Base-by-base conservation (phyloP, 2,888 invertebrate genomes). In the Cyrtodaria siliqua region DNA sequence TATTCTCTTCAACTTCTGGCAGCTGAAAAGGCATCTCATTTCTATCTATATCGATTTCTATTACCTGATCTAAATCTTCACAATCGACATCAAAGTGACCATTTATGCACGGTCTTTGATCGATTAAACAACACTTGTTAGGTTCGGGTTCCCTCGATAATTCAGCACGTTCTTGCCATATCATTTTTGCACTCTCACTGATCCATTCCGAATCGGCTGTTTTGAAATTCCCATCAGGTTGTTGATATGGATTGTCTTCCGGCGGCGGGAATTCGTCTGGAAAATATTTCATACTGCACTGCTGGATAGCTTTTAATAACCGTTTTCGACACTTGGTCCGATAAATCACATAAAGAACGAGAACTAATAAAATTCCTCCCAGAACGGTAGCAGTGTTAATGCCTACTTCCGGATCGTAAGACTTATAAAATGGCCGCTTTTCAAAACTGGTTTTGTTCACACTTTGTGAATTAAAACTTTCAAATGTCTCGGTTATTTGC, bases 331-430 rank as follows among this genome's bases (percentile, higher is more conserved):
- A 84, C 79, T 86, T 86, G 9, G 86, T 86, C 16, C 76, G 55
- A 33, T 76, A 76, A 27, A 71, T 57, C 16, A 88, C 80, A 69
- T 87, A 88, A 8, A 88, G 47, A 2, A 88, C 85, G 3, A 88
- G 76, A 50, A 86, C 63, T 4, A 83, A 75, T 29, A 88, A 76
- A 60, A 87, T 84, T 24, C 87, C 87, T 4, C 88, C 88, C 1
- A 88, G 76, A 24, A 87, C 83, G 12, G 84, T 72, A 8, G 87
- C 88, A 2, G 85, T 88, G 64, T 87, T 85, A n/a, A 88, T 73
- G 2, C 88, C 88, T 55, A 85, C 80, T 63, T 84, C 72, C 3
- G 88, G 88, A 53, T 87, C 77, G 67, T 88, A 88, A 0, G 86
- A 81, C 24, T 64, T 63, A 76, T 87, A 88, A 63, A 88, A 87